phyloP scores from a whole-genome alignment of 2,888 invertebrate species.

The Agriopis marginaria region DNA sequence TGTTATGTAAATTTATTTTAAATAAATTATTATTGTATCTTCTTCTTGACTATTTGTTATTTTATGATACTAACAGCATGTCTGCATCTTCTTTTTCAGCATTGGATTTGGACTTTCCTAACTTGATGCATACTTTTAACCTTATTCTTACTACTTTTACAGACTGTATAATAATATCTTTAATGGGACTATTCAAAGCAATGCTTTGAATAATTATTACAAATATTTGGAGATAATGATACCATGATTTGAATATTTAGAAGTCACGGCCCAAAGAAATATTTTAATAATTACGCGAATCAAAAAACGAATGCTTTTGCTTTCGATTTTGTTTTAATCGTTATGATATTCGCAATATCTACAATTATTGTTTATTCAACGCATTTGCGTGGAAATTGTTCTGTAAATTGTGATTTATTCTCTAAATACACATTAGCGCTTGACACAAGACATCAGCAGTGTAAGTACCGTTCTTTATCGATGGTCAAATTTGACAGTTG shows the following conservation, averaged over 20 bases:
- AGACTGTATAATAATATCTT: not conserved
- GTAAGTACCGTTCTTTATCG: no score
- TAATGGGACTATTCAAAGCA: not conserved
- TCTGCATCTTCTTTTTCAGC: constrained; percentile 37
- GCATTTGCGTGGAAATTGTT: constrained; percentile 6
- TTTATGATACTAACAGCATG: constrained; percentile 39
- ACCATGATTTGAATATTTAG: no score
- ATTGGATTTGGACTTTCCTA: constrained; percentile 25
- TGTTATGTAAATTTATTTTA: not conserved
- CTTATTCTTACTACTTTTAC: not conserved
- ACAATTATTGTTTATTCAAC: not conserved
- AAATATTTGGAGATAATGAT: not conserved
- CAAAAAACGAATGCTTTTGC: not conserved
- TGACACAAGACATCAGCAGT: constrained; percentile 9
- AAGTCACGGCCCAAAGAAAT: no score
- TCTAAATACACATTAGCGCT: constrained; percentile 17
- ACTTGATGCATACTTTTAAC: constrained; percentile 36
- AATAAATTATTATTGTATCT: not conserved
- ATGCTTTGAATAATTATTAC: not conserved
- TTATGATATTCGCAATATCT: not conserved
- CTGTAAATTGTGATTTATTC: not conserved
- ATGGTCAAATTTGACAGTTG: no score
- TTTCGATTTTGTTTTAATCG: not conserved
- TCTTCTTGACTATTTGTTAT: not conserved
- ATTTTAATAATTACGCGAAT: no score